Conservation (phyloP, 2,113 vertebrate genomes). For the Phylloscopus trochiloides region DNA sequence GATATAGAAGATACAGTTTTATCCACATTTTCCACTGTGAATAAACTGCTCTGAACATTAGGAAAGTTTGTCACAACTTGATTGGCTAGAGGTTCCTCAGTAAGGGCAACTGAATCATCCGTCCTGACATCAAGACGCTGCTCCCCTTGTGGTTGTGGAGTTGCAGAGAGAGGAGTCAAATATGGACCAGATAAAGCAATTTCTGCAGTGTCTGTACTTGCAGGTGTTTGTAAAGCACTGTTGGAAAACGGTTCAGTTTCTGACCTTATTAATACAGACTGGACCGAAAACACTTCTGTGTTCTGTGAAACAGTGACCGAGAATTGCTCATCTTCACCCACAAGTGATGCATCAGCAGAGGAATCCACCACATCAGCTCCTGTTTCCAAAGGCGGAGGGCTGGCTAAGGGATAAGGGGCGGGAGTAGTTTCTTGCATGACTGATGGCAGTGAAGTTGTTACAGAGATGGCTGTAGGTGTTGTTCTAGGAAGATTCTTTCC, state of each 20-base stretch:
- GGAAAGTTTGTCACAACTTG: background rate
- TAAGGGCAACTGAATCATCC: background rate
- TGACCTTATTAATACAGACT: background rate
- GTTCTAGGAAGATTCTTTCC: conserved; percentile 70
- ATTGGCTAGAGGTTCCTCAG: background rate
- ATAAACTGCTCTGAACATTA: background rate
- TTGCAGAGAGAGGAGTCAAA: background rate
- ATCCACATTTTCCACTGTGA: background rate
- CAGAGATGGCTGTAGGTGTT: background rate
- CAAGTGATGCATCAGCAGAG: conserved; percentile 43
- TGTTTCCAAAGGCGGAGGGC: background rate
- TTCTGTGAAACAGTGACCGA: background rate
- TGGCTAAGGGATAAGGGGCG: background rate
- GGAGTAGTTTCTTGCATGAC: background rate
- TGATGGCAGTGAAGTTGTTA: background rate
- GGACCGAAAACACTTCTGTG: background rate
- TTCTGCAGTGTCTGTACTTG: background rate
- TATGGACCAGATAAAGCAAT: background rate
- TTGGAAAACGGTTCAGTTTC: background rate
- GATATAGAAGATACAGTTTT: background rate
- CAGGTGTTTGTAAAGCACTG: background rate
- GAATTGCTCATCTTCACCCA: conserved; percentile 60
- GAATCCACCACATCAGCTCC: conserved; percentile 48
- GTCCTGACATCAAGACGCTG: background rate
- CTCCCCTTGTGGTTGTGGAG: background rate